Evolutionary conservation across 2,797 vertebrate species (phyloP).

Genomic region (Alcedo atthis): DNA sequence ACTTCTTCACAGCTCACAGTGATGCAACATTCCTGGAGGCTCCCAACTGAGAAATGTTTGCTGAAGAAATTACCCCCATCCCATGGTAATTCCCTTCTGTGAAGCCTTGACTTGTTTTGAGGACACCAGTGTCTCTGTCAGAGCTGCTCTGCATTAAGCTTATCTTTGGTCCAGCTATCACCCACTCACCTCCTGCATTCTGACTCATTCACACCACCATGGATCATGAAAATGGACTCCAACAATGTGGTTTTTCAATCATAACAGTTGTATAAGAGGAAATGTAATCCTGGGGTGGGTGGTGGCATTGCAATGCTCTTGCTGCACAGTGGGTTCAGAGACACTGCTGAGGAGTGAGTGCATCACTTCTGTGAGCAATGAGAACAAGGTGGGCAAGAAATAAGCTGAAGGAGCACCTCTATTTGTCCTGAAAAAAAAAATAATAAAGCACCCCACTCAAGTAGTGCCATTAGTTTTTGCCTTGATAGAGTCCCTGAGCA

Average conservation of each 20-base stretch:
- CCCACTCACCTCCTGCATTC: not conserved
- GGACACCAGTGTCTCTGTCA: not conserved
- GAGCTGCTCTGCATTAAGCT: not conserved
- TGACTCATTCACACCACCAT: not conserved
- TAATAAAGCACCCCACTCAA: not conserved
- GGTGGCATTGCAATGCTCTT: not conserved
- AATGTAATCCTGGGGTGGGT: not conserved
- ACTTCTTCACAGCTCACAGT: not conserved
- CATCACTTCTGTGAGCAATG: not conserved
- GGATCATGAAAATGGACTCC: not conserved
- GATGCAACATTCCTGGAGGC: not conserved
- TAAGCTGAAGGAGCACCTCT: not conserved
- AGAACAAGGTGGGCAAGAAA: not conserved
- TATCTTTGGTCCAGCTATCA: not conserved
- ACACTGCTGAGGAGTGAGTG: not conserved
- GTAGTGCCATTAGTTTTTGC: not conserved
- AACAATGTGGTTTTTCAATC: not conserved
- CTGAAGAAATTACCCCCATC: not conserved
- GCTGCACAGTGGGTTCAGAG: not conserved
- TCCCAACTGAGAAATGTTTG: not conserved
- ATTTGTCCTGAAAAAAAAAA: not conserved
- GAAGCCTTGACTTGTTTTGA: not conserved
- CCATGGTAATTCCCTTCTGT: not conserved
- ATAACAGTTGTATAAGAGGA: not conserved
- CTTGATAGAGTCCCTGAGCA: not conserved